These are phyloP conservation scores for Oreochromis spilurus DNA, from an alignment of 2,113 vertebrate species.

Conservation along the genomic window DNA sequence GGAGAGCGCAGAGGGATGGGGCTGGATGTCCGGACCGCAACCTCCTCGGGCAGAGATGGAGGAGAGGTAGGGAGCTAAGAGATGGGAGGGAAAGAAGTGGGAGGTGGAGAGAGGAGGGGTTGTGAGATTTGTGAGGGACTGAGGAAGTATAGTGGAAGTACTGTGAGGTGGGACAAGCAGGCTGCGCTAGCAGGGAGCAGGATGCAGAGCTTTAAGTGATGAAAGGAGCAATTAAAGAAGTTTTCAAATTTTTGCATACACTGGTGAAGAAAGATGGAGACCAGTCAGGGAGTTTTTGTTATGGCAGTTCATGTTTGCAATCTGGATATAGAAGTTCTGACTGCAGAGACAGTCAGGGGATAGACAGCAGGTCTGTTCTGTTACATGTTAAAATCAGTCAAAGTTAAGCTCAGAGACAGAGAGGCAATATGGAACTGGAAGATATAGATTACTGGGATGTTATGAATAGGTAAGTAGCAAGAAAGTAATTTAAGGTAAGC, in stretches of 20 bases:
- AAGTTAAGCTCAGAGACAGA: background rate
- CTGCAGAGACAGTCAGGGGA: background rate
- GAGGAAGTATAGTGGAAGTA: background rate
- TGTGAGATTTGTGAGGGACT: slow-evolving; percentile 42
- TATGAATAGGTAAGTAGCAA: slow-evolving; percentile 34
- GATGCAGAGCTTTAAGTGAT: background rate
- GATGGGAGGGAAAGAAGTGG: slow-evolving; percentile 47
- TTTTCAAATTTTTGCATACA: background rate
- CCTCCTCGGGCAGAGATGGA: slow-evolving; percentile 80
- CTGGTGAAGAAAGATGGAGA: background rate
- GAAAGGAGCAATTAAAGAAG: background rate
- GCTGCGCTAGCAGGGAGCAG: background rate
- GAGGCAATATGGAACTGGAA: background rate
- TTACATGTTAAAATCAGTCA: background rate
- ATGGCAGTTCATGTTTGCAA: background rate
- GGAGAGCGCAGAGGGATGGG: slow-evolving; percentile 79
- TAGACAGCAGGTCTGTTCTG: background rate
- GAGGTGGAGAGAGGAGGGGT: slow-evolving; percentile 28
- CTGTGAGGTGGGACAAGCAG: background rate
- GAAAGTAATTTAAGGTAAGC: slow-evolving; percentile 8
- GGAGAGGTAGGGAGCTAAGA: slow-evolving; percentile 87
- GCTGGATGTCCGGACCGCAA: slow-evolving; percentile 75
- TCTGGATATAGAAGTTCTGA: background rate
- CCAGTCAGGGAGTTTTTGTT: background rate
- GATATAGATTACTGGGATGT: background rate